Percentiles rank a stretch among this genome's conserved stretches.
Conservation (phyloP, 2,888 invertebrate genomes). For the Meloe dianella region DNA sequence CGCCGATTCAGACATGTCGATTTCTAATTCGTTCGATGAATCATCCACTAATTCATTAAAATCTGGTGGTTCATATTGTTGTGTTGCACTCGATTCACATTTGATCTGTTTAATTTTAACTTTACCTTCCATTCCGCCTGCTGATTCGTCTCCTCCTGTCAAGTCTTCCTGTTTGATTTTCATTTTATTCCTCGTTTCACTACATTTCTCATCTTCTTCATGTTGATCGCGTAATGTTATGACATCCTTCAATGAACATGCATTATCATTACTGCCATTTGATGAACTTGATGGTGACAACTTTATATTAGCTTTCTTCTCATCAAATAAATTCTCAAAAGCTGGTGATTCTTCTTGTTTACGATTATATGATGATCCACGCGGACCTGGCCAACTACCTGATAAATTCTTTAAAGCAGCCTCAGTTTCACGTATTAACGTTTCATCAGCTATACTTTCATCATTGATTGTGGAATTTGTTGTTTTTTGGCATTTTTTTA, state of each 20-base stretch:
- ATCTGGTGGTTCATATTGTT: conserved; percentile 73
- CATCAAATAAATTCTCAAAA: conserved; percentile 85
- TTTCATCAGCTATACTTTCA: conserved; percentile 72
- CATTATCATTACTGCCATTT: conserved; percentile 64
- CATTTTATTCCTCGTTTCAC: conserved; percentile 37
- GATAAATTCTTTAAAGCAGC: conserved; percentile 86
- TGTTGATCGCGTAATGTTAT: conserved; percentile 61
- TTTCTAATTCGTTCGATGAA: conserved; percentile 79
- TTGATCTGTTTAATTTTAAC: conserved; percentile 41
- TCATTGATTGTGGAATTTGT: conserved; percentile 50
- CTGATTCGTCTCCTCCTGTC: conserved; percentile 19
- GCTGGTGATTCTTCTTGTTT: conserved; percentile 80
- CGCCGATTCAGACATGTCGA: conserved; percentile 76
- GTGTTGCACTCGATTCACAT: conserved; percentile 49
- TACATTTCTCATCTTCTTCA: conserved; percentile 45
- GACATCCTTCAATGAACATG: conserved; percentile 72
- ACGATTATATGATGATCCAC: conserved; percentile 68
- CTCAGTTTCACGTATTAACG: conserved; percentile 85
- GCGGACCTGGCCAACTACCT: conserved; percentile 80
- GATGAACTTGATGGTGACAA: conserved; percentile 71
- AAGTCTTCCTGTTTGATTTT: conserved; percentile 51
- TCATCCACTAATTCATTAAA: conserved; percentile 80
- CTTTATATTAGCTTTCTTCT: conserved; percentile 72
- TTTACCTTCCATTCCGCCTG: conserved; percentile 38
- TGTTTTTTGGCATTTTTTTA: conserved; percentile 60